Evolutionary conservation across 37 sponge, comb jelly and placozoan genomes (phyloP).

Genomic region (Agelas oroides): DNA sequence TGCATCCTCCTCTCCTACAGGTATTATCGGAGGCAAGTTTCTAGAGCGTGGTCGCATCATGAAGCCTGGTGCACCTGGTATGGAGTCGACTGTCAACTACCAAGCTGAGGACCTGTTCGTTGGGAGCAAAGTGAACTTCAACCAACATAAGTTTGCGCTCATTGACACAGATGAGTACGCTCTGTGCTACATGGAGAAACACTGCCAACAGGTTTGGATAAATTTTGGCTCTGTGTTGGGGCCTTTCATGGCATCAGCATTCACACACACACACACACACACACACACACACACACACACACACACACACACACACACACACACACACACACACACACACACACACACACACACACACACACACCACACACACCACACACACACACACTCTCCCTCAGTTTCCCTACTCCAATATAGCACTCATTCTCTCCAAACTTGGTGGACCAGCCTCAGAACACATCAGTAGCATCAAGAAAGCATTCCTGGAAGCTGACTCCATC

Average conservation of each 20-base stretch:
- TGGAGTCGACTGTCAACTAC: conserved; percentile 63
- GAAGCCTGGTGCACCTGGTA: conserved; percentile 53
- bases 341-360: too few relatives aligned
- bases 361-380: too few relatives aligned
- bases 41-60: conserved; percentile 81
- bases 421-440: conserved; percentile 71
- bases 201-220: conserved; percentile 44
- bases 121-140: conserved; percentile 80
- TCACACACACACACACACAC: too few relatives aligned
- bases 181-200: conserved; percentile 92
- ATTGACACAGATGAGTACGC: conserved; percentile 98
- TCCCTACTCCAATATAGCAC: conserved; percentile 75
- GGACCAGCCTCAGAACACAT: conserved; percentile 67
- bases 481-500: conserved; percentile 45
- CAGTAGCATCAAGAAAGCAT: conserved; percentile 29
- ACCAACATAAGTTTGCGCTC: conserved; percentile 85
- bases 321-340: too few relatives aligned
- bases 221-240: too few relatives aligned
- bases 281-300: too few relatives aligned
- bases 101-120: conserved; percentile 88
- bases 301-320: too few relatives aligned
- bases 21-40: conserved; percentile 94
- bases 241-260: too few relatives aligned
- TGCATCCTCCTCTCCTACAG: conserved; percentile 17
- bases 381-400: conserved; percentile 50